A percentile compares a stretch with the other conserved stretches of the same genome.
phyloP scores from a whole-genome alignment of 2,113 vertebrate genomes.

The Seriola dumerili region DNA sequence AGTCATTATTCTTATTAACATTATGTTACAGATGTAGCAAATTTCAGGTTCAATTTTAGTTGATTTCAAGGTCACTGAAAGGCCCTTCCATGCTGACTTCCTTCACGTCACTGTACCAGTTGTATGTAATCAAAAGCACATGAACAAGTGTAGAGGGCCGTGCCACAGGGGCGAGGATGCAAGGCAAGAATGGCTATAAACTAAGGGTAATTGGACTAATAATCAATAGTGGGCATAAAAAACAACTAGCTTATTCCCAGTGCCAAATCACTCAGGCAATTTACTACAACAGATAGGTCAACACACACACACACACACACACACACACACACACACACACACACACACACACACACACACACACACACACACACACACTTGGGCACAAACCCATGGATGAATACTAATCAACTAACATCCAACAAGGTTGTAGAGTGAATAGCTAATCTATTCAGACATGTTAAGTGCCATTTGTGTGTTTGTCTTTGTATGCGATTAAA shows the following conservation, averaged over 20 bases:
- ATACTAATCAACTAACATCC: slow-evolving; percentile 38
- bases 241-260: slow-evolving; percentile 65
- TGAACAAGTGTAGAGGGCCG: neutral
- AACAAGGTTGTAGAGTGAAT: slow-evolving; percentile 37
- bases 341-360: slow-evolving; percentile 9
- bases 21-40: neutral
- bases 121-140: slow-evolving; percentile 20
- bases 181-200: slow-evolving; percentile 66
- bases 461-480: slow-evolving; percentile 52
- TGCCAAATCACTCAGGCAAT: slow-evolving; percentile 68
- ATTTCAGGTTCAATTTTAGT: neutral
- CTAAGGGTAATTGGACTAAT: slow-evolving; percentile 74
- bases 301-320: slow-evolving; percentile 7
- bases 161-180: slow-evolving; percentile 7
- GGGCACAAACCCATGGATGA: neutral
- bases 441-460: slow-evolving; percentile 56
- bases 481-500: slow-evolving; percentile 49
- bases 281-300: slow-evolving; percentile 55
- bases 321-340: slow-evolving; percentile 9
- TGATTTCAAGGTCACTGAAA: slow-evolving; percentile 15
- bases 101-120: neutral
- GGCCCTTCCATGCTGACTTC: neutral
- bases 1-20: neutral
- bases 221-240: slow-evolving; percentile 76
- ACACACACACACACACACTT: slow-evolving; percentile 19